A percentile compares a stretch with the other conserved stretches of the same genome.
Conservation (phyloP, 2,113 vertebrate species). For the Proteles cristata region DNA sequence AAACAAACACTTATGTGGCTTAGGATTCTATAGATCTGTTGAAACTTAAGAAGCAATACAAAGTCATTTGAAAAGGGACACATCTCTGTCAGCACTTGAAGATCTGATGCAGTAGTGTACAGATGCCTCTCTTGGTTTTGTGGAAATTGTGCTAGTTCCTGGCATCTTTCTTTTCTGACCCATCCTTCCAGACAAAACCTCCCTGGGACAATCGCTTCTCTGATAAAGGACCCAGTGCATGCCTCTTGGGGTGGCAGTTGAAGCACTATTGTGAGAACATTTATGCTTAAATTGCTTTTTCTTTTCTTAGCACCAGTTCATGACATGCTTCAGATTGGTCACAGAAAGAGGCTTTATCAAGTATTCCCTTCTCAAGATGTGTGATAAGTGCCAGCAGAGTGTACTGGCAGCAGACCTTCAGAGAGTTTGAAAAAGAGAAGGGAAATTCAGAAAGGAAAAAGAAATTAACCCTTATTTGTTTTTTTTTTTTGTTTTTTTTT, state of each 20-base stretch:
- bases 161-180: conserved; percentile 12
- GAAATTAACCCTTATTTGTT: not conserved
- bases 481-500: no score
- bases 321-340: conserved; percentile 34
- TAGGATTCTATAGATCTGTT: conserved; percentile 27
- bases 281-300: conserved; percentile 59
- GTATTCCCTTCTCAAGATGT: conserved; percentile 11
- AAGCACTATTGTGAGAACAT: conserved; percentile 46
- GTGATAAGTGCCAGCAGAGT: not conserved
- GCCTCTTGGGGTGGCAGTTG: conserved; percentile 22
- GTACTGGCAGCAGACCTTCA: not conserved
- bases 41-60: conserved; percentile 56
- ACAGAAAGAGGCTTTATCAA: conserved; percentile 40
- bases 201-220: conserved; percentile 18
- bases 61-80: not conserved
- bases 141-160: conserved; percentile 57
- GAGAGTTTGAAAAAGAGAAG: conserved; percentile 22
- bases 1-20: not conserved
- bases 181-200: conserved; percentile 60
- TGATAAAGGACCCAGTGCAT: not conserved
- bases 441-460: not conserved
- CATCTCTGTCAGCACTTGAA: conserved; percentile 37
- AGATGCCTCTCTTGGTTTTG: conserved; percentile 58
- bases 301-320: conserved; percentile 54
- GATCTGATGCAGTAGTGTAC: not conserved